phyloP scores from a whole-genome alignment of 2,797 vertebrate genomes.

The Erethizon dorsatum region DNA sequence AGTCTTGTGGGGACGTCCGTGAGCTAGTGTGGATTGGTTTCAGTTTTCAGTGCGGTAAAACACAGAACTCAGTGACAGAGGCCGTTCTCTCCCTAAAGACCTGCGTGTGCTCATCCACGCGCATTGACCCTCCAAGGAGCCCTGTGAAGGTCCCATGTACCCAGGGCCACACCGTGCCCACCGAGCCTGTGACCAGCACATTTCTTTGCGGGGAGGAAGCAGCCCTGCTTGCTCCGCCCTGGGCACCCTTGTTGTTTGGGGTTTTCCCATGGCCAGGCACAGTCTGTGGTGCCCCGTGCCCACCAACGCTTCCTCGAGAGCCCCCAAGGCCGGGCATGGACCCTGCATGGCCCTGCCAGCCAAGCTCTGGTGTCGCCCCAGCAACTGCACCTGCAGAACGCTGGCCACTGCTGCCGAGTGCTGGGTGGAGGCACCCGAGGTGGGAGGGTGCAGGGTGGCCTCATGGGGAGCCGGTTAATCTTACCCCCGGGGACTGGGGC shows the following conservation, averaged over 20 bases:
- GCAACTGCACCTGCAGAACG: too few species aligned
- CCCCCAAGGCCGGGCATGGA: fast-evolving
- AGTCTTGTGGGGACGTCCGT: fast-evolving
- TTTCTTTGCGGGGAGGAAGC: background rate
- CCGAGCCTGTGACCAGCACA: fast-evolving
- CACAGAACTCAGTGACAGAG: fast-evolving
- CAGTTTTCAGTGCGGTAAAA: background rate
- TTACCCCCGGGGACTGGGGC: fast-evolving
- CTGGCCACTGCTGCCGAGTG: fast-evolving
- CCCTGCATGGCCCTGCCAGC: fast-evolving
- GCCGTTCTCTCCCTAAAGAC: background rate
- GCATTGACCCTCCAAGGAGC: fast-evolving
- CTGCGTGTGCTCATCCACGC: fast-evolving
- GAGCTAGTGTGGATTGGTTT: fast-evolving
- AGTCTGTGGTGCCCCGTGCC: background rate
- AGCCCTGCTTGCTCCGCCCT: background rate
- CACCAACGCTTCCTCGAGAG: background rate
- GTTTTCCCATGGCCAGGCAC: background rate
- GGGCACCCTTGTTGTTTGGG: background rate
- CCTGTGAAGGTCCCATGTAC: fast-evolving
- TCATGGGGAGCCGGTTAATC: fast-evolving
- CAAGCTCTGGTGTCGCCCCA: fast-evolving
- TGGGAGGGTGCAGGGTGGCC: fast-evolving
- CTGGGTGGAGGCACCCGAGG: too few species aligned
- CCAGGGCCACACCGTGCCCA: fast-evolving